A percentile compares a stretch with the other conserved stretches of the same genome.
Evolutionary conservation across 1,140 invertebrate genomes (phyloP).

Genomic region (Brachionus rotundiformis): DNA sequence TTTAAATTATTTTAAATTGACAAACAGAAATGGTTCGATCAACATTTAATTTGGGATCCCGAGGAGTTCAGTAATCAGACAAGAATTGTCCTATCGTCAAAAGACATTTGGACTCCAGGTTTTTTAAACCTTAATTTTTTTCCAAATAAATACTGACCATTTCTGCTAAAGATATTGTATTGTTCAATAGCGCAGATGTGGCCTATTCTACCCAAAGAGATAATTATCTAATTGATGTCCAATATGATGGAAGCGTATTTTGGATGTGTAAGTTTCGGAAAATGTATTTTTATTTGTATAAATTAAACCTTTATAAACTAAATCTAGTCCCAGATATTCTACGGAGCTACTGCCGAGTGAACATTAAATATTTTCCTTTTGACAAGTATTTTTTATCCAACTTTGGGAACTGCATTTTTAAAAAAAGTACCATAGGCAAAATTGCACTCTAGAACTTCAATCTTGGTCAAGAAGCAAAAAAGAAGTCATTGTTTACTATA

Average conservation of each 20-base stretch:
- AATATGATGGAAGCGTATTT: constrained; percentile 40
- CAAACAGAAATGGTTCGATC: constrained; percentile 41
- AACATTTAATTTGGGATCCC: constrained; percentile 29
- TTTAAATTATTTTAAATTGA: background rate
- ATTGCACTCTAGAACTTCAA: constrained; percentile 47
- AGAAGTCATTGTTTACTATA: constrained; percentile 35
- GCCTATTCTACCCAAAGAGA: constrained; percentile 50
- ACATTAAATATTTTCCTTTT: constrained; percentile 52
- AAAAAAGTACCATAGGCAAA: background rate
- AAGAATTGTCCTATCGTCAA: constrained; percentile 38
- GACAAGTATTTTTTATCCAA: too few relatives aligned
- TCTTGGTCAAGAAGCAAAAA: constrained; percentile 44
- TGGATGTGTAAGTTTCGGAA: constrained; percentile 4
- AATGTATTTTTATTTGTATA: too few relatives aligned
- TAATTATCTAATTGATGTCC: constrained; percentile 45
- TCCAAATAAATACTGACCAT: too few relatives aligned
- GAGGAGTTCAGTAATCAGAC: constrained; percentile 48
- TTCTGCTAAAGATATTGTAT: constrained; percentile 52
- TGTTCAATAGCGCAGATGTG: constrained; percentile 50
- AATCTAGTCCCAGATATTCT: constrained; percentile 38
- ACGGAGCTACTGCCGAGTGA: constrained; percentile 42
- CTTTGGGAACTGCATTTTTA: too few relatives aligned
- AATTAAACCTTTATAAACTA: too few relatives aligned
- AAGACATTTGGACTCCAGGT: constrained; percentile 51
- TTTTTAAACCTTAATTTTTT: constrained; percentile 1